Percentiles rank a stretch among this genome's conserved stretches.
Conservation (phyloP, 2,113 vertebrate genomes). For the Melanocharis versteri region DNA sequence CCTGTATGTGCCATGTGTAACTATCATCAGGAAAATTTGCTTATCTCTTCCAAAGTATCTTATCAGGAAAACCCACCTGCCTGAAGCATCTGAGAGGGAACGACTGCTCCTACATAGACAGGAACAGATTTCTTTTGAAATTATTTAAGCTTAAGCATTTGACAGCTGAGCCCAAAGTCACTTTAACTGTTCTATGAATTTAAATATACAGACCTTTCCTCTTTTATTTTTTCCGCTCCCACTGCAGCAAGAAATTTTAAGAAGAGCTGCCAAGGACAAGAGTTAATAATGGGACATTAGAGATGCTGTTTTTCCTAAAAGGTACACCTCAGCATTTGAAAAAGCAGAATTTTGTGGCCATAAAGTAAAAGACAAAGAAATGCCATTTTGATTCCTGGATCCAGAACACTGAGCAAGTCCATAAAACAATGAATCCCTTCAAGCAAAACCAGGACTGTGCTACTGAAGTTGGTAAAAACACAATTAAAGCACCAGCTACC, state of each 20-base stretch:
- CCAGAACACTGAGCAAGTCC: not conserved
- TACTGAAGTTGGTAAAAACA: not conserved
- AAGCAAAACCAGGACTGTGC: not conserved
- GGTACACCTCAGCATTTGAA: not conserved
- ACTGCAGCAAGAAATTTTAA: not conserved
- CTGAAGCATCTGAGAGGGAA: not conserved
- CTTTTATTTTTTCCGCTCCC: not conserved
- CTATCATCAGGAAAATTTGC: not conserved
- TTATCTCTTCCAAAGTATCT: not conserved
- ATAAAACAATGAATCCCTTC: not conserved
- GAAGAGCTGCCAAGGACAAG: not conserved
- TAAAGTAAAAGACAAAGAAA: not conserved
- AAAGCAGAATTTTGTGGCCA: not conserved
- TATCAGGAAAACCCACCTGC: not conserved
- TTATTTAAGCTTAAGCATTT: not conserved
- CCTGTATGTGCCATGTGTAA: fast-evolving
- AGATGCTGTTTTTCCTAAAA: not conserved
- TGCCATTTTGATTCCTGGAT: not conserved
- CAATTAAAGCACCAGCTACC: not conserved
- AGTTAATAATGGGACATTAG: not conserved
- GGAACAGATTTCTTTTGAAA: not conserved
- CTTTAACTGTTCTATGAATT: not conserved
- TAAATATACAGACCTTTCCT: not conserved
- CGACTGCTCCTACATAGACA: not conserved
- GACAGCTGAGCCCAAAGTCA: not conserved